These are phyloP conservation scores for Cottus gobio DNA, from an alignment of 2,113 vertebrate genomes.

Conservation along the genomic window DNA sequence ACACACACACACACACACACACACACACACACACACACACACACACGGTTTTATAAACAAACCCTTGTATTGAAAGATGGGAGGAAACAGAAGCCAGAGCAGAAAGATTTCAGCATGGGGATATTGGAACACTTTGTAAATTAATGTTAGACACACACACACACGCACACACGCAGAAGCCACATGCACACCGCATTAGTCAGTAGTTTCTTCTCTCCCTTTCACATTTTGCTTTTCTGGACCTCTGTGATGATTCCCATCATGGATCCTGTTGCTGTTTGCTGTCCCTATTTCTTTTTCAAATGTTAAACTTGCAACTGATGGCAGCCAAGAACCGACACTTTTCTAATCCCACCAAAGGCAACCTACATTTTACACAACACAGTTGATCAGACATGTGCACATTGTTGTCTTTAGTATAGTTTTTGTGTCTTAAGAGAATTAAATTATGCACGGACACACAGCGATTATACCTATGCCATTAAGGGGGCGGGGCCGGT, in stretches of 20 bases:
- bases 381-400: not conserved
- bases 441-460: constrained; percentile 7
- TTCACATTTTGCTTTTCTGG: no score
- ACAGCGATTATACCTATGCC: constrained; percentile 48
- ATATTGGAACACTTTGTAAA: constrained; percentile 28
- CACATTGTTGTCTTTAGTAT: not conserved
- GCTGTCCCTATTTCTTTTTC: no score
- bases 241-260: no score
- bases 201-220: no score
- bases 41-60: constrained; percentile 54
- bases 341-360: no score
- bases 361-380: no score
- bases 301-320: not conserved
- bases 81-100: constrained; percentile 49
- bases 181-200: not conserved
- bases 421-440: constrained; percentile 7
- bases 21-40: constrained; percentile 20
- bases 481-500: no score
- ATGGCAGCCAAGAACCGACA: not conserved
- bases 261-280: no score
- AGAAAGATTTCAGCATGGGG: constrained; percentile 40
- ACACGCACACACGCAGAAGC: not conserved
- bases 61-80: constrained; percentile 43
- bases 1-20: constrained; percentile 23
- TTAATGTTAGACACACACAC: constrained; percentile 13